Base-by-base conservation (phyloP, 2,888 invertebrate genomes). In the Folsomia manolachei region DNA sequence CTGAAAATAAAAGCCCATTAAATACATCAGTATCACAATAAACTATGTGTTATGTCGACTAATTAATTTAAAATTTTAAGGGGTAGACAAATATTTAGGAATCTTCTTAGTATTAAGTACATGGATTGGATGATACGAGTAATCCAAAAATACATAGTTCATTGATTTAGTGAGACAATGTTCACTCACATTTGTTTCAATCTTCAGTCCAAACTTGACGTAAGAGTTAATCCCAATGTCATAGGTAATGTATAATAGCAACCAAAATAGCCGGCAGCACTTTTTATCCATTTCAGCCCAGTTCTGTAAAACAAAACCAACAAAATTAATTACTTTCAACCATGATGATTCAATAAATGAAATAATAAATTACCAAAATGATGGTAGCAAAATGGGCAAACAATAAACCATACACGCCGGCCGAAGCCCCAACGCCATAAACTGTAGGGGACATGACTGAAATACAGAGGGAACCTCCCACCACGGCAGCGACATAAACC, bases 251-350 rank as follows among this genome's bases (percentile, higher is more conserved):
- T 69, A 69, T 1, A 27, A 26, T 1, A 72, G 26, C 1, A 72
- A 62, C 64, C 64, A 72, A 65, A 69, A 64, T 1, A 72, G n/a
- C 1, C 72, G 69, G 24, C 72, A 69, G 65, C 63, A 69, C 27
- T 72, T 72, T 11, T 61, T 9, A 27, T 69, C 69, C 72, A 72
- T 72, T 65, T 72, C 64, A 60, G 63, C 24, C 72, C 72, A 72
- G 51, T 72, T 72, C 65, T 66, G 53, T 18, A 65, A 21, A 19
- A 53, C 7, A 23, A 66, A 27, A 9, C 2, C 25, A 39, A 51
- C 4, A n/a, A 9, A 21, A 63, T 7, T 9, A 25, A 9, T 4
- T 63, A 63, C 21, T 19, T 9, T 11, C 11, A 9, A 27, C 11
- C 25, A 51, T 26, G 7, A 2, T 4, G 21, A 21, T 27, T 11